Evolutionary conservation across 2,888 invertebrate genomes (phyloP), one percentile per base, ranked within the genome.

Genomic region (Brachynemurus nebulosus): DNA sequence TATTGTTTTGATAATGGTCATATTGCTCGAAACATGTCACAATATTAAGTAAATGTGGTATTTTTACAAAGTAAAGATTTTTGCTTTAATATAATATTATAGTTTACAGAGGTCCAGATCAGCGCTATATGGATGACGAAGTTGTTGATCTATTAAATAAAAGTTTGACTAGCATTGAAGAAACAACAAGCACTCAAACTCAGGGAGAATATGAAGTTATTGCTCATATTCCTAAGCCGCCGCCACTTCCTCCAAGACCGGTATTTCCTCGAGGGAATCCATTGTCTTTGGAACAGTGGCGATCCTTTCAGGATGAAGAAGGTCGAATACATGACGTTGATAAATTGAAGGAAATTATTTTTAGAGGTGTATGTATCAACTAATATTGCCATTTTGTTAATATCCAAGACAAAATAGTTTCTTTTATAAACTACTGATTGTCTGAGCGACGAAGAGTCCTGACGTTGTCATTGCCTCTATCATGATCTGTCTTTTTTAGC

Each of bases 291-390:
- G 78, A 80, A 48, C 85, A 86, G 55, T 97, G 95, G 95, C 70
- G 77, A 7, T 78, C 78, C 42, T 76, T 81, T 54, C 79, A 85
- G 59, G 84, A 88, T 57, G 64, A 76, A 2, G 82, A 88, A 48
- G 95, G 95, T 1, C 72, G 81, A 58, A 75, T 96, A 30, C 74
- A 70, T 36, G 80, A 92, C 59, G 73, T 82, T 0, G 81, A 83
- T 7, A 75, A 78, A 6, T 72, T 95, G 1, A 86, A 82, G 61
- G 78, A 84, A 56, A 76, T 86, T 38, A 86, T 98, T 57, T 97
- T 95, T 62, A 79, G 84, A 67, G 96, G 96, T 58, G 90, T 88
- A 61, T 67, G 76, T 70, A 50, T n/a, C n/a, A n/a, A n/a, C n/a
- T n/a, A n/a, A n/a, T n/a, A n/a, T n/a, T n/a, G n/a, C n/a, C n/a